Evolutionary conservation across 2,888 invertebrate species (phyloP), one percentile per base, ranked within the genome.

Genomic region (Himalopsyche tibetana): DNA sequence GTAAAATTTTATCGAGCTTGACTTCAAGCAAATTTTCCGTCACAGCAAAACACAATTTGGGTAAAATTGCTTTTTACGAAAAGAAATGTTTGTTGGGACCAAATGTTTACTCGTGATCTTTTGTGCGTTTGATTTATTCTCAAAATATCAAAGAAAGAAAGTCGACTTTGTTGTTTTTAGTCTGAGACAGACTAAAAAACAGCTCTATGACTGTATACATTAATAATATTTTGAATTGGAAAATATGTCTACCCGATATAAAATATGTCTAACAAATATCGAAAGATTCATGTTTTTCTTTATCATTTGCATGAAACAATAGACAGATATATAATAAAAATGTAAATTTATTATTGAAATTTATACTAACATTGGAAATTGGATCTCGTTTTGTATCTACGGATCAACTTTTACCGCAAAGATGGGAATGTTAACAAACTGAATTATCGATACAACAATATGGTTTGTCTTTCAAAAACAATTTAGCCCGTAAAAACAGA

Each of bases 61-160:
- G 19, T 51, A 63, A 63, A 63, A 63, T 63, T 63, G 63, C 63
- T 63, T 63, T 51, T 63, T 9, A 28, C 63, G 63, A 63, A 63
- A 28, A 63, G 56, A 63, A 63, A n/a, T 63, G 19, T 63, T 63
- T 63, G 63, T 63, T 8, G 28, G 19, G 63, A 6, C 11, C 63
- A 63, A 63, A 63, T 28, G 19, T 63, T 63, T 63, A 19, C 63
- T 28, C 19, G 28, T 3, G 63, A 63, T 63, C 63, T 63, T 63
- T 63, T 63, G 63, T 63, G 63, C 63, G 63, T 63, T 63, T 63
- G 63, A 63, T 63, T 63, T 63, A 63, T 63, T 63, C 63, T 63
- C 63, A 63, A 63, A 63, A 63, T 63, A 63, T 63, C 63, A 63
- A 63, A 63, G 63, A 19, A 56, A 17, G 56, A 56, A 19, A 56